These are phyloP conservation scores for Incurvaria masculella DNA, from an alignment of 2,888 invertebrate genomes.

Conservation along the genomic window DNA sequence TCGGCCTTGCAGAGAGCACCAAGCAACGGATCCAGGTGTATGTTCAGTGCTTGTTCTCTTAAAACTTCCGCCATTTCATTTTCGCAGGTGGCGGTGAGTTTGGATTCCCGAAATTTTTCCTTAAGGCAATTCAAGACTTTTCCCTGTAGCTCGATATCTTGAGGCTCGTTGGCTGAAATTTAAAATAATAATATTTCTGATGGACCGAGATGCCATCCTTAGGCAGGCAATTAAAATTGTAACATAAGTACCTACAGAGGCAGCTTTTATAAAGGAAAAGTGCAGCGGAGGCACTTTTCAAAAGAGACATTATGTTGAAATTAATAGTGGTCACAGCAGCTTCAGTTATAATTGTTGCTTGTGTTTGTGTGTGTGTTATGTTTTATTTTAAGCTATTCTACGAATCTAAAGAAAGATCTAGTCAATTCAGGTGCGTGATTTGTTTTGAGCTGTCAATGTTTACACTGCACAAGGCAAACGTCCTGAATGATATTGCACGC, in stretches of 20 bases:
- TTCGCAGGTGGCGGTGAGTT: constrained; percentile 73
- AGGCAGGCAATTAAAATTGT: no score
- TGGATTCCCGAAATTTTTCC: constrained; percentile 70
- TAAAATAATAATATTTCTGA: no score
- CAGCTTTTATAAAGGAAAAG: no score
- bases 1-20: constrained; percentile 76
- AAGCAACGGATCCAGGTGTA: constrained; percentile 85
- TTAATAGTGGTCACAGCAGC: constrained; percentile 3
- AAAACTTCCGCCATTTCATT: constrained; percentile 79
- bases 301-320: no score
- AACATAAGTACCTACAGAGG: no score
- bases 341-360: background rate
- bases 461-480: no score
- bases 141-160: constrained; percentile 77
- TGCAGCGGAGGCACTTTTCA: no score
- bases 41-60: constrained; percentile 86
- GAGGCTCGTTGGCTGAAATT: constrained; percentile 45
- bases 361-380: background rate
- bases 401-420: background rate
- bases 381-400: background rate
- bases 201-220: no score
- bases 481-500: no score
- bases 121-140: constrained; percentile 82
- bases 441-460: no score
- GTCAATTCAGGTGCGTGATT: no score